These are phyloP conservation scores for Escarpia spicata DNA, from an alignment of 2,888 invertebrate genomes.

Conservation along the genomic window DNA sequence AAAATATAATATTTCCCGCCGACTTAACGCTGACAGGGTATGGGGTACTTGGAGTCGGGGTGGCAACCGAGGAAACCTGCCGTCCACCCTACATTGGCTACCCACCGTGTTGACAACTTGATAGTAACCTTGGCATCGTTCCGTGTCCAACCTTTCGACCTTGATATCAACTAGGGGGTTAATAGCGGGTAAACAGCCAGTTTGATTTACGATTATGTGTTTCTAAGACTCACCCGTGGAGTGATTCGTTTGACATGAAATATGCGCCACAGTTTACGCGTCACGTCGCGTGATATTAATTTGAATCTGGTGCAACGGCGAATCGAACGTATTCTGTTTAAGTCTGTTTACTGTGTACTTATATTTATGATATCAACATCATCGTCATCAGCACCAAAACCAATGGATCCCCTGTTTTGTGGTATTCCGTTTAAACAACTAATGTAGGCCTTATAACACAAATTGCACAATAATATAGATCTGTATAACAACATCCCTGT, in stretches of 20 bases:
- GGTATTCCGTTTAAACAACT: neutral
- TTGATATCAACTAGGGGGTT: neutral
- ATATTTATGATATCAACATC: neutral
- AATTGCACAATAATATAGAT: neutral
- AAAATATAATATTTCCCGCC: no score
- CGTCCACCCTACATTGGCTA: neutral
- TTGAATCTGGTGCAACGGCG: neutral
- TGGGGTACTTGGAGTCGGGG: no score
- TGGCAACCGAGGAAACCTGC: neutral
- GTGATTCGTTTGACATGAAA: neutral
- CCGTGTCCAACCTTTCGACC: neutral
- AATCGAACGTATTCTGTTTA: neutral
- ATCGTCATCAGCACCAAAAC: neutral
- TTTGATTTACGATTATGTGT: neutral
- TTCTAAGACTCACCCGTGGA: neutral
- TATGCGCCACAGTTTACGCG: neutral
- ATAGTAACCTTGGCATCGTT: neutral
- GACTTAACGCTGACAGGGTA: no score
- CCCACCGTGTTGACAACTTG: neutral
- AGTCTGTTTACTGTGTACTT: neutral
- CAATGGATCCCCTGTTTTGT: neutral
- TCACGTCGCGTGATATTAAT: neutral
- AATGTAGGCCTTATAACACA: neutral
- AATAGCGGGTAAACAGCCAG: neutral
- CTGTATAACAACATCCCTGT: no score